Percentiles rank a stretch among this genome's conserved stretches.
These are phyloP conservation scores for Haliaeetus leucogaster DNA, from an alignment of 2,113 vertebrate species.

Conservation along the genomic window DNA sequence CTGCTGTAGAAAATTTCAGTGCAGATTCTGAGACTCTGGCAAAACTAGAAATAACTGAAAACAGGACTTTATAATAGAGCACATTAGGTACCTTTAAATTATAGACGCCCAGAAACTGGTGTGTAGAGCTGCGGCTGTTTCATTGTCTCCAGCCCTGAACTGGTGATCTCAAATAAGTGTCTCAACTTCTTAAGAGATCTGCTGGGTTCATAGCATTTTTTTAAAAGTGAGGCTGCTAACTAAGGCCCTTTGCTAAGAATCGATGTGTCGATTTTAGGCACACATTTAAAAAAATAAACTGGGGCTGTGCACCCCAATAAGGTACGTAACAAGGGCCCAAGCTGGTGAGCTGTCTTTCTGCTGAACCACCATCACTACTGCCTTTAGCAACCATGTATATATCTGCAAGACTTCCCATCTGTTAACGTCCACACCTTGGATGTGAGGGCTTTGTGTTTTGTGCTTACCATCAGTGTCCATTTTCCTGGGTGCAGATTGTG, in stretches of 20 bases:
- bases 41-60: slow-evolving; percentile 35
- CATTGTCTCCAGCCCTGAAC: not conserved
- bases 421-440: not conserved
- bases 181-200: not conserved
- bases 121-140: not conserved
- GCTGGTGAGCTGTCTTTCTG: not conserved
- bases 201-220: not conserved
- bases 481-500: not conserved
- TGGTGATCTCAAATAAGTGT: not conserved
- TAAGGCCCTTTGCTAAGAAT: not conserved
- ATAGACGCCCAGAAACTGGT: not conserved
- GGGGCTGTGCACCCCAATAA: not conserved
- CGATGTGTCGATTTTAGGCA: not conserved
- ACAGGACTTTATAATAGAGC: slow-evolving; percentile 16
- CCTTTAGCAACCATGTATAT: not conserved
- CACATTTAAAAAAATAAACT: not conserved
- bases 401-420: not conserved
- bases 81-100: slow-evolving; percentile 14
- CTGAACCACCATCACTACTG: not conserved
- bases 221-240: not conserved
- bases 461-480: not conserved
- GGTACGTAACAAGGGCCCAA: not conserved
- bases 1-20: slow-evolving; percentile 45
- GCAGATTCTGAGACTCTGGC: not conserved
- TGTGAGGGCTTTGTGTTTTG: not conserved